Percentiles rank a stretch among this genome's conserved stretches.
Conservation (phyloP, 2,113 vertebrate genomes). For the Ceyx melanurus region DNA sequence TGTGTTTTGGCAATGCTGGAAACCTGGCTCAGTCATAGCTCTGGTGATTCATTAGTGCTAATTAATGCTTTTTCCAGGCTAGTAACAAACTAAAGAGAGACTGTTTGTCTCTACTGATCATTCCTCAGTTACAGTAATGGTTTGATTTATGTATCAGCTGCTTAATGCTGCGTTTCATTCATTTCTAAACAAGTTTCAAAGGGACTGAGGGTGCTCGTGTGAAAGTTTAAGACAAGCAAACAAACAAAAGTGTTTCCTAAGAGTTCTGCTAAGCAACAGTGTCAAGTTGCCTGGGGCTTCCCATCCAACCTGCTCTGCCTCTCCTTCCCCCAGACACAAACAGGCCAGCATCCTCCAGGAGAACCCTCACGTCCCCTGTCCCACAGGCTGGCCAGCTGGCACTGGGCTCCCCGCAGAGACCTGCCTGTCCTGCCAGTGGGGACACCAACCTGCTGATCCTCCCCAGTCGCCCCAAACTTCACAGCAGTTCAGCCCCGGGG, state of each 20-base stretch:
- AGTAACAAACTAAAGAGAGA: slow-evolving; percentile 66
- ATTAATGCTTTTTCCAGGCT: slow-evolving; percentile 73
- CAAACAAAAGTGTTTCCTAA: not conserved
- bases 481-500: not conserved
- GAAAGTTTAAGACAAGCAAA: not conserved
- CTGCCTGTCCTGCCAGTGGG: accelerated
- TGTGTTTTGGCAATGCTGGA: slow-evolving; percentile 62
- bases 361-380: accelerated
- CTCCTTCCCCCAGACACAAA: not conserved
- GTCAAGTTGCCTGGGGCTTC: not conserved
- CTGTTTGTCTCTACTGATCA: slow-evolving; percentile 69
- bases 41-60: slow-evolving; percentile 78
- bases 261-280: not conserved
- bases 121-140: slow-evolving; percentile 66
- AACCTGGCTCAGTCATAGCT: slow-evolving; percentile 49
- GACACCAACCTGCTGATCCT: not conserved
- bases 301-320: not conserved
- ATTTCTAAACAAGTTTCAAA: slow-evolving; percentile 51
- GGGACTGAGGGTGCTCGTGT: not conserved
- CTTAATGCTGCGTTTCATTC: slow-evolving; percentile 49
- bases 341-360: accelerated
- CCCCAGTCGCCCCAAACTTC: not conserved
- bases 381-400: accelerated
- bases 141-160: slow-evolving; percentile 60
- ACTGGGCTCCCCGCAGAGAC: accelerated